These are phyloP conservation scores for Aeoliscus strigatus DNA, from an alignment of 2,797 vertebrate genomes.

Conservation along the genomic window DNA sequence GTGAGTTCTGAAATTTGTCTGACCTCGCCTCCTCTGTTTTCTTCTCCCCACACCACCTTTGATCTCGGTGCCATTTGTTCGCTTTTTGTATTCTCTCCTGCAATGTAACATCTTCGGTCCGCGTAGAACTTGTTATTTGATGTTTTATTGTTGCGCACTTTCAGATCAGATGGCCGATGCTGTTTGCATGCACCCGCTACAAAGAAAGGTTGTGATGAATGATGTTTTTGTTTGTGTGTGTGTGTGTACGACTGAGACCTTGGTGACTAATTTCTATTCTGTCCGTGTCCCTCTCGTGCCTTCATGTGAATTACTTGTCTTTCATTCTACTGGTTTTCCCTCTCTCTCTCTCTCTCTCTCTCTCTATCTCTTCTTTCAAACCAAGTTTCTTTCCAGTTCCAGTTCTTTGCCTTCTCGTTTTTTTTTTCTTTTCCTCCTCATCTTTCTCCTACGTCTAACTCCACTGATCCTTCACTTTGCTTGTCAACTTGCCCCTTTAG, in stretches of 20 bases:
- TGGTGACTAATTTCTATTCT: slow-evolving; percentile 50
- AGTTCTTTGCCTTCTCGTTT: slow-evolving; percentile 1
- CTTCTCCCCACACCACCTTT: slow-evolving; percentile 3
- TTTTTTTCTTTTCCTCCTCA: slow-evolving; percentile 8
- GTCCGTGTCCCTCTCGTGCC: slow-evolving; percentile 34
- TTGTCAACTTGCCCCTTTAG: slow-evolving; percentile 7
- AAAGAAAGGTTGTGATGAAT: slow-evolving; percentile 28
- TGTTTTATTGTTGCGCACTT: slow-evolving; percentile 14
- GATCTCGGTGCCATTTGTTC: slow-evolving; percentile 10
- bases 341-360: slow-evolving; percentile 32
- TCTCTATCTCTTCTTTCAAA: slow-evolving; percentile 8
- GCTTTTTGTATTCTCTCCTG: slow-evolving; percentile 12
- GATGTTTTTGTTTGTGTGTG: slow-evolving; percentile 30
- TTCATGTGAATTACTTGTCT: slow-evolving; percentile 53
- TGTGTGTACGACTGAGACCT: slow-evolving; percentile 24
- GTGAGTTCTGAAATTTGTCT: slow-evolving; percentile 8
- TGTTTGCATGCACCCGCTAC: slow-evolving; percentile 21
- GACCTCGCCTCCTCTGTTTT: slow-evolving; percentile 5
- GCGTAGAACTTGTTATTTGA: slow-evolving; percentile 17
- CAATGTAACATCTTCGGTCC: slow-evolving; percentile 10
- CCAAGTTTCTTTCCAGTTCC: too few species aligned
- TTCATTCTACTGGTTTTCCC: slow-evolving; percentile 20
- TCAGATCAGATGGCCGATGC: slow-evolving; percentile 19
- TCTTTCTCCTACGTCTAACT: slow-evolving; percentile 36
- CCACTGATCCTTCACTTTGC: neutral